Evolutionary conservation across 2,888 invertebrate genomes (phyloP).

Genomic region (Lottia gigantea): DNA sequence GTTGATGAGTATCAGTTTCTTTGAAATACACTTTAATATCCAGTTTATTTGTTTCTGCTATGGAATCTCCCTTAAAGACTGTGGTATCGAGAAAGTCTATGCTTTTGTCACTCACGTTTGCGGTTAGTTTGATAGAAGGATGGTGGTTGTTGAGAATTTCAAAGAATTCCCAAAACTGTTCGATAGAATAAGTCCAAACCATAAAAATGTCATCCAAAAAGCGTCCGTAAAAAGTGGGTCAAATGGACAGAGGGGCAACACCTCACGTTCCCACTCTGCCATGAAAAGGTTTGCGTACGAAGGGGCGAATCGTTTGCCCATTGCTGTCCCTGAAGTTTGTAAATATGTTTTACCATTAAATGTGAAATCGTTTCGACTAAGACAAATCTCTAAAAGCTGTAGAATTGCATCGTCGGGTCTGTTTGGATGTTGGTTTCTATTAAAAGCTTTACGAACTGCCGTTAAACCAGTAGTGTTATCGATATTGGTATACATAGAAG

Average conservation of each 20-base stretch:
- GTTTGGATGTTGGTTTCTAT: no score
- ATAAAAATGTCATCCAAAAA: background rate
- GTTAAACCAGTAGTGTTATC: no score
- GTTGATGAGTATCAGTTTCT: no score
- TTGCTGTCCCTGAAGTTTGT: no score
- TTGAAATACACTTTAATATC: no score
- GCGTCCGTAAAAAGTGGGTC: background rate
- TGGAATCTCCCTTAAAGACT: background rate
- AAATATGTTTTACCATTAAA: no score
- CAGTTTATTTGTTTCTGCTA: no score
- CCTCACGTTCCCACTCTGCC: background rate
- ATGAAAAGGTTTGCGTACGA: background rate
- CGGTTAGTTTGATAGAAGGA: constrained; percentile 1
- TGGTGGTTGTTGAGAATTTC: constrained; percentile 6
- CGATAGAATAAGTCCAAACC: no score
- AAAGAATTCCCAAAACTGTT: background rate
- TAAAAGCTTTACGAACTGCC: no score
- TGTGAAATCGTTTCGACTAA: background rate
- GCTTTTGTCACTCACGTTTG: background rate
- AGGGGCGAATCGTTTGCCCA: background rate
- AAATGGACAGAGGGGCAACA: background rate
- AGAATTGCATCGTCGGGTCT: background rate
- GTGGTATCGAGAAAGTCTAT: background rate
- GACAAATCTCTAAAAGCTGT: background rate
- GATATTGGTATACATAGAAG: no score